Evolutionary conservation across 2,113 vertebrate species (phyloP).

Genomic region (Pelmatolapia mariae): DNA sequence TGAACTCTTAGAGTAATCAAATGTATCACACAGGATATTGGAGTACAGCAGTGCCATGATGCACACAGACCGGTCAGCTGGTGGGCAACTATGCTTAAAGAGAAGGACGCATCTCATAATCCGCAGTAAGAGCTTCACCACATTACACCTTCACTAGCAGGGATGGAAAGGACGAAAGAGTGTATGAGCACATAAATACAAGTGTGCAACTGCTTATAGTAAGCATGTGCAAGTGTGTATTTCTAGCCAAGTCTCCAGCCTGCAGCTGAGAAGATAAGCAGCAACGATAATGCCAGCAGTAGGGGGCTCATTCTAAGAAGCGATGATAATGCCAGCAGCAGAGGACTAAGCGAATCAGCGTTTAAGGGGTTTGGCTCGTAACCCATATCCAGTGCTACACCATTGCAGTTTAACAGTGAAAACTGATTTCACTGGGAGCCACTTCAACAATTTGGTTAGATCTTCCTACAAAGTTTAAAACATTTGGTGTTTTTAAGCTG

Average conservation of each 20-base stretch:
- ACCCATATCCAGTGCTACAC: neutral
- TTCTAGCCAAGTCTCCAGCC: constrained; percentile 31
- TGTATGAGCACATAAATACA: neutral
- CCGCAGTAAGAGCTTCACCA: neutral
- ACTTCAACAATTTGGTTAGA: constrained; percentile 13
- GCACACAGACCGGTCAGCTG: neutral
- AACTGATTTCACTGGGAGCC: constrained; percentile 12
- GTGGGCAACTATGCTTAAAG: neutral
- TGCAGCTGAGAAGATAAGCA: constrained; percentile 50
- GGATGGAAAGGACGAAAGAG: neutral
- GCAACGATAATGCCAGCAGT: constrained; percentile 40
- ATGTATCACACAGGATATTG: neutral
- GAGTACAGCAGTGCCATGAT: neutral
- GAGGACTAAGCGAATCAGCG: neutral
- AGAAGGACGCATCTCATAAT: neutral
- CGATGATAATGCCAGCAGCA: neutral
- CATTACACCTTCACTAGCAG: neutral
- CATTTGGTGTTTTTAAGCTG: constrained; percentile 5
- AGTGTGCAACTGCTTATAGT: neutral
- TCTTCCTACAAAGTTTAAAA: neutral
- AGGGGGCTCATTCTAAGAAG: constrained; percentile 26
- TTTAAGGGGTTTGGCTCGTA: constrained; percentile 32
- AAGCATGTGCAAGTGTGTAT: neutral
- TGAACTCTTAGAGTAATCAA: neutral
- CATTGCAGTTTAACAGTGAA: neutral